Evolutionary conservation across 2,113 vertebrate species (phyloP), one percentile per base, ranked within the genome.

Genomic region (Melanerpes formicivorus): DNA sequence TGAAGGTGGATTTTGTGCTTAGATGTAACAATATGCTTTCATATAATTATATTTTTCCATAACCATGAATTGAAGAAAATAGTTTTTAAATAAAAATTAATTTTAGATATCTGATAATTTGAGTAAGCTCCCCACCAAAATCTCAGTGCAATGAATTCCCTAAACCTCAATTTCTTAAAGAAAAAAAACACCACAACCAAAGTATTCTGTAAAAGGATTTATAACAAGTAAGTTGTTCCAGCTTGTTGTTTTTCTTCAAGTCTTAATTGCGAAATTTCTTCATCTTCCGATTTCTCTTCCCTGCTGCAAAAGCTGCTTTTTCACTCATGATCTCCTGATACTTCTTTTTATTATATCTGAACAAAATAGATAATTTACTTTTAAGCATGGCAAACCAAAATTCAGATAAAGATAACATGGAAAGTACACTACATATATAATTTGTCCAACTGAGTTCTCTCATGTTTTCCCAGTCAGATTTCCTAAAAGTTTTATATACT

Each of bases 291-390:
- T 98, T 98, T 96, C 95, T 98, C 97, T 97, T 99, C 95, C 99
- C 99, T 82, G 98, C 98, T 90, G 97, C 97, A 66, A 97, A 97
- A 74, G 98, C 98, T 93, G 98, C 98, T 96, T 97, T 99, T 97
- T 99, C 99, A 78, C 97, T 84, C 96, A 99, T 97, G 94, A 99
- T 99, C 88, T 98, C 97, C 80, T 98, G 98, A 93, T 98, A 99
- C 88, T 98, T 99, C 97, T 97, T 99, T 98, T 99, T 99, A 96
- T 99, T 99, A 70, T 98, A 98, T 59, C 99, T 99, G 96, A 92
- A 96, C 88, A 97, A 84, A 96, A 95, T 88, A 97, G 50, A 96
- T 89, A 94, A 96, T 96, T 54, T 75, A 93, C 95, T 89, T 92
- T 93, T 92, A 96, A 93, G 74, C 73, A 94, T 3, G 13, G 71